Conservation (phyloP, 2,113 vertebrate species). For the Myrmecophaga tridactyla region DNA sequence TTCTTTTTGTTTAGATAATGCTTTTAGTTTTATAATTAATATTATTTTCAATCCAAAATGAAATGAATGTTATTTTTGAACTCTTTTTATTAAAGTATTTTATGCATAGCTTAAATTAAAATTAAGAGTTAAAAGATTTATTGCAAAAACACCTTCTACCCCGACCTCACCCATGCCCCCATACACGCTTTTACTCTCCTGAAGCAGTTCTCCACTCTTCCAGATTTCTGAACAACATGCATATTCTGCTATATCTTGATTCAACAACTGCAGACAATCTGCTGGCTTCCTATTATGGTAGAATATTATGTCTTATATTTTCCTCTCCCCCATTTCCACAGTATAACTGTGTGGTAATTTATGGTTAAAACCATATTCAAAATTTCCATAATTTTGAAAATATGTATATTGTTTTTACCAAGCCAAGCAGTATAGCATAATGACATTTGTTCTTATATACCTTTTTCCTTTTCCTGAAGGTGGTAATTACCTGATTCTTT, state of each 20-base stretch:
- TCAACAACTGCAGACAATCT: background rate
- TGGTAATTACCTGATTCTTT: background rate
- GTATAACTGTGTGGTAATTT: background rate
- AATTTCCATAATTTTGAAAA: background rate
- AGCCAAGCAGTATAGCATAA: background rate
- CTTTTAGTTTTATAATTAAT: constrained; percentile 10
- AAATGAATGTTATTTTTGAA: background rate
- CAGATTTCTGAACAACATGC: background rate
- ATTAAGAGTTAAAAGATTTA: background rate
- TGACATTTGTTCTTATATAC: background rate
- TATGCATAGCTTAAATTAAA: background rate
- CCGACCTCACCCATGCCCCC: background rate
- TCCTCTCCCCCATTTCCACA: background rate
- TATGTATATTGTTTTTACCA: background rate
- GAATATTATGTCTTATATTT: background rate
- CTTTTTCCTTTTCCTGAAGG: background rate
- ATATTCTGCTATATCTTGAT: background rate
- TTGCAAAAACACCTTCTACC: background rate
- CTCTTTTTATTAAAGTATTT: background rate
- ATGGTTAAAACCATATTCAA: background rate
- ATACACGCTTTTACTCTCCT: background rate
- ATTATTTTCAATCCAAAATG: constrained; percentile 2
- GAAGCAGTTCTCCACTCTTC: background rate
- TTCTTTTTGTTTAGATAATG: background rate
- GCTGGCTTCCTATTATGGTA: background rate